Conservation (phyloP, 1,140 invertebrate species). For the Drosophila tristis region DNA sequence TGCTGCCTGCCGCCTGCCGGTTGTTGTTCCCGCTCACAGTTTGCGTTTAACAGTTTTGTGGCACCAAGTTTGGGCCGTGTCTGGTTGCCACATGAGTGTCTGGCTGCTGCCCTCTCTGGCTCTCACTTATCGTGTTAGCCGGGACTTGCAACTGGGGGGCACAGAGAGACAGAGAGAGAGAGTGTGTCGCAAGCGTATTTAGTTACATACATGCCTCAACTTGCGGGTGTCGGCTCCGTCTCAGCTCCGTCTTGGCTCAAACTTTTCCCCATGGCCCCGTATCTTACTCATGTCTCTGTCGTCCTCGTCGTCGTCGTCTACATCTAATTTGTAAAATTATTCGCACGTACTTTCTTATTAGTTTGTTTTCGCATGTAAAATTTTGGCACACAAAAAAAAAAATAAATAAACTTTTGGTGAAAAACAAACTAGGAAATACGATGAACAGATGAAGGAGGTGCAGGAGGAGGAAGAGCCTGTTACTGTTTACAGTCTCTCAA, state of each 20-base stretch:
- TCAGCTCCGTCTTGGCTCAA: not conserved
- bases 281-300: conserved; percentile 9
- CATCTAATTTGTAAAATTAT: conserved; percentile 72
- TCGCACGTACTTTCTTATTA: conserved; percentile 76
- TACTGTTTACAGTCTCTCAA: not conserved
- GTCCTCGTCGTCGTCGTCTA: not conserved
- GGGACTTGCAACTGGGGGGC: conserved; percentile 30
- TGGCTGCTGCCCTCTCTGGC: not conserved
- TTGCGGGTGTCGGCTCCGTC: conserved; percentile 30
- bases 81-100: conserved; percentile 44
- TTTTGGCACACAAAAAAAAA: not conserved
- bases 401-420: conserved; percentile 43
- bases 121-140: conserved; percentile 64
- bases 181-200: conserved; percentile 32
- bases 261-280: not conserved
- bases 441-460: too few species aligned
- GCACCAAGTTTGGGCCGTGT: conserved; percentile 43
- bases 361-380: conserved; percentile 61
- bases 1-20: too few species aligned
- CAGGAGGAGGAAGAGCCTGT: too few species aligned
- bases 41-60: conserved; percentile 35
- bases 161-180: not conserved
- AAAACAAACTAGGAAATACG: conserved; percentile 1
- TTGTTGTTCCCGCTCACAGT: conserved; percentile 41
- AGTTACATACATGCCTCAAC: conserved; percentile 48